A percentile compares a stretch with the other conserved stretches of the same genome.
Conservation (phyloP, 2,113 vertebrate species). For the Pelobates fuscus region DNA sequence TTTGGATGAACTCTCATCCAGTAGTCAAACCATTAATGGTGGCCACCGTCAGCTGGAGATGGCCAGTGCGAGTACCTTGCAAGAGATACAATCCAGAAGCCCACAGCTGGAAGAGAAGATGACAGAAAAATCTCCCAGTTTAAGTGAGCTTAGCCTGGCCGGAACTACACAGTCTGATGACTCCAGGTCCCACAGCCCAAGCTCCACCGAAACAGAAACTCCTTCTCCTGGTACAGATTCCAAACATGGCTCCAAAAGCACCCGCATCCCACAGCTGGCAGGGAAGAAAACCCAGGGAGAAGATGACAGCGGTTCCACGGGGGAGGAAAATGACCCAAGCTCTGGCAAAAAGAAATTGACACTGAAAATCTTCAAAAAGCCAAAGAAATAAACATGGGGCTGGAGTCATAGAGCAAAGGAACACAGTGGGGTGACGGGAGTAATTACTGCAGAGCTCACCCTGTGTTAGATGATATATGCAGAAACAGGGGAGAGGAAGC, state of each 20-base stretch:
- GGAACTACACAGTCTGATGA: conserved; percentile 66
- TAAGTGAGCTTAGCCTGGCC: conserved; percentile 77
- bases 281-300: conserved; percentile 80
- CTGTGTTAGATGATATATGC: too few species aligned
- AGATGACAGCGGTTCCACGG: conserved; percentile 89
- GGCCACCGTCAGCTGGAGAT: conserved; percentile 73
- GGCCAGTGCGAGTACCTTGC: conserved; percentile 43
- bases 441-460: not conserved
- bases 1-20: conserved; percentile 66
- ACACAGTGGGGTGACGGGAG: not conserved
- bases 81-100: conserved; percentile 76
- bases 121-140: conserved; percentile 78
- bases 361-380: conserved; percentile 98
- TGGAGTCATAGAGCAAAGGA: conserved; percentile 5
- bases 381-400: conserved; percentile 79
- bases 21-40: conserved; percentile 73
- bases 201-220: conserved; percentile 89
- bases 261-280: conserved; percentile 90
- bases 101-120: conserved; percentile 80
- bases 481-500: not conserved
- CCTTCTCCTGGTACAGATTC: conserved; percentile 77
- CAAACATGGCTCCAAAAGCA: conserved; percentile 69
- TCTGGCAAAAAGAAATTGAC: conserved; percentile 93
- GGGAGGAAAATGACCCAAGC: conserved; percentile 88
- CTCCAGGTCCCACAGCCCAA: conserved; percentile 89